Evolutionary conservation across 2,113 vertebrate species (phyloP).

Genomic region (Prunella himalayana): DNA sequence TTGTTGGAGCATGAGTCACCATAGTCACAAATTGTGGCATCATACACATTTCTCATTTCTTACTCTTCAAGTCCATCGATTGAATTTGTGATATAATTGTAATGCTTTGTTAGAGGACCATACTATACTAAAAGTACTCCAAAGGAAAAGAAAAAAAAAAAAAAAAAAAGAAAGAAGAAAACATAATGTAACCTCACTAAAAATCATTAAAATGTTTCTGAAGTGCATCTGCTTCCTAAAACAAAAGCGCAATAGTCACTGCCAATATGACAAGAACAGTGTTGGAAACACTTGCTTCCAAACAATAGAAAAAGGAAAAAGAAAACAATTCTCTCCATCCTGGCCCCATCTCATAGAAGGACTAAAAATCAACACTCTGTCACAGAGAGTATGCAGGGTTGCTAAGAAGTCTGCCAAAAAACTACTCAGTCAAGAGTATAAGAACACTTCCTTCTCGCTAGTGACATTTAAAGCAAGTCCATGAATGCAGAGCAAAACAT

Average conservation of each 20-base stretch:
- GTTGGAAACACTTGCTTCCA: not conserved
- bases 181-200: not conserved
- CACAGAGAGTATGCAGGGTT: not conserved
- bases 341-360: not conserved
- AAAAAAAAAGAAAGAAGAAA: not conserved
- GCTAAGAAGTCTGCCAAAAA: constrained; percentile 5
- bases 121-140: not conserved
- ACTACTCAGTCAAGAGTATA: not conserved
- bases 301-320: constrained; percentile 4
- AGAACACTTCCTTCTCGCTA: not conserved
- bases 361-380: not conserved
- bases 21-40: not conserved
- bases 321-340: not conserved
- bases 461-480: not conserved
- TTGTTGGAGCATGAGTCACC: constrained; percentile 28
- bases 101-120: not conserved
- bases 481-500: not conserved
- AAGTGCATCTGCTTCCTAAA: not conserved
- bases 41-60: not conserved
- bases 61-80: not conserved
- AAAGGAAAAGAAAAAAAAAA: not conserved
- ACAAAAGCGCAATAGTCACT: not conserved
- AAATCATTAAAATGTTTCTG: not conserved
- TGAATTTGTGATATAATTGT: not conserved
- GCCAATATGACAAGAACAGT: not conserved